Evolutionary conservation across 2,797 vertebrate species (phyloP).

Genomic region (Rhadinocentrus ornatus): DNA sequence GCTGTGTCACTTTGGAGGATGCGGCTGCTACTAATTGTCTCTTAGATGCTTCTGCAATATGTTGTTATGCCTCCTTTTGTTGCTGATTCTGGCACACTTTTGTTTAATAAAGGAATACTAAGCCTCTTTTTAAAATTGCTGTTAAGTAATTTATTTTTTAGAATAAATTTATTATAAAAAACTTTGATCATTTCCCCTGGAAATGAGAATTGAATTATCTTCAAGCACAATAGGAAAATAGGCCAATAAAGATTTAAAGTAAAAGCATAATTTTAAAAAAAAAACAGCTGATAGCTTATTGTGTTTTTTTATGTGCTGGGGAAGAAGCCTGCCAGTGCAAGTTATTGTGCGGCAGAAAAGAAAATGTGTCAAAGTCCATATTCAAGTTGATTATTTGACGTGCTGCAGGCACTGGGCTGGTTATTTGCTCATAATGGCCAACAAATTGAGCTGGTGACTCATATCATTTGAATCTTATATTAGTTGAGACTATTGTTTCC

Average conservation of each 20-base stretch:
- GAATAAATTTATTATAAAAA: too few relatives aligned
- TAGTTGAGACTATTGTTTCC: background rate
- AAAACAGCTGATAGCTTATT: background rate
- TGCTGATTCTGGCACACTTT: background rate
- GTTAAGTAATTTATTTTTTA: too few relatives aligned
- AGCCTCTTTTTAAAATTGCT: background rate
- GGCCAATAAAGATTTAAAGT: background rate
- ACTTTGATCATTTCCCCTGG: too few relatives aligned
- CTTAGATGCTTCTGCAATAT: background rate
- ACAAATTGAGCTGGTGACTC: background rate
- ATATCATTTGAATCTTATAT: background rate
- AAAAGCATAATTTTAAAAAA: background rate
- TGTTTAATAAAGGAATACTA: background rate
- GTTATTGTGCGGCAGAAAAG: background rate
- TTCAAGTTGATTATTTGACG: background rate
- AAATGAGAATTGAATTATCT: too few relatives aligned
- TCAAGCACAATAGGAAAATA: too few relatives aligned
- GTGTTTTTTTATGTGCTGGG: background rate
- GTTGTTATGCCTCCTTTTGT: background rate
- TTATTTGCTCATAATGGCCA: background rate
- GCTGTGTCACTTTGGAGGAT: slow-evolving; percentile 20
- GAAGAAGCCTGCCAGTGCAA: background rate
- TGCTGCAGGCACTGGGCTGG: background rate
- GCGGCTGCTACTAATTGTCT: slow-evolving; percentile 13
- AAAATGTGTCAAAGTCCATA: background rate